Conservation (phyloP, 1,140 invertebrate species). For the Drosophila burlai region DNA sequence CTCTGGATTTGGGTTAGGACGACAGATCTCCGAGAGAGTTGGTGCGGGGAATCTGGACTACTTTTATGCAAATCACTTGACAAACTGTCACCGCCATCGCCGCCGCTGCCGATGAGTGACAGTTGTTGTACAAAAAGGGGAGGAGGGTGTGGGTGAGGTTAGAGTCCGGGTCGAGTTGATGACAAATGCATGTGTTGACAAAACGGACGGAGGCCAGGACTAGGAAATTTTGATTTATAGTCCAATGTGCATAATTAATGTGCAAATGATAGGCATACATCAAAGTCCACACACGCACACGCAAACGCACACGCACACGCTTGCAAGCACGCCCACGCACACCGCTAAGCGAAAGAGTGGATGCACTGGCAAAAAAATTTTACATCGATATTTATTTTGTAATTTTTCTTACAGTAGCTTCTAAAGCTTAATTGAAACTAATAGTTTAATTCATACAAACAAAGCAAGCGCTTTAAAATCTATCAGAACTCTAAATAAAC, state of each 20-base stretch:
- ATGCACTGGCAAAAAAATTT: conserved; percentile 8
- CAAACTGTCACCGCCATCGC: conserved; percentile 55
- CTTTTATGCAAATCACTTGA: conserved; percentile 79
- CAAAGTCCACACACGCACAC: conserved; percentile 29
- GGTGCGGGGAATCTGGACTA: conserved; percentile 30
- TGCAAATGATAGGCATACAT: conserved; percentile 73
- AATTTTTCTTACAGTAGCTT: too few relatives aligned
- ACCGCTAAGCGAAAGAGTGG: conserved; percentile 3
- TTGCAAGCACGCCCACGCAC: conserved; percentile 16
- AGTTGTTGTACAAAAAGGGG: conserved; percentile 17
- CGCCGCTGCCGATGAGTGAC: conserved; percentile 29
- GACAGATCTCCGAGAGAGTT: neutral
- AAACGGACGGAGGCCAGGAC: conserved; percentile 30
- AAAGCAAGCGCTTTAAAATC: too few relatives aligned
- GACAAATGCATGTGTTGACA: conserved; percentile 82
- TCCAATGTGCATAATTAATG: conserved; percentile 79
- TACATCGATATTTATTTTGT: neutral
- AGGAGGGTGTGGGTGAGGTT: neutral
- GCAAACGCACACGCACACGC: conserved; percentile 6
- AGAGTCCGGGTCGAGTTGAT: conserved; percentile 48
- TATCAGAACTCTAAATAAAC: neutral
- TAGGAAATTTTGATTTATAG: conserved; percentile 77
- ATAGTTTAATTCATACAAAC: too few relatives aligned
- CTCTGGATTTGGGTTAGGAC: conserved; percentile 34
- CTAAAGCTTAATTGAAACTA: too few relatives aligned